Evolutionary conservation across 35 echinoderm and acorn worm species (phyloP), one percentile per base, ranked within the genome.

Genomic region (Stichopus chloronotus): DNA sequence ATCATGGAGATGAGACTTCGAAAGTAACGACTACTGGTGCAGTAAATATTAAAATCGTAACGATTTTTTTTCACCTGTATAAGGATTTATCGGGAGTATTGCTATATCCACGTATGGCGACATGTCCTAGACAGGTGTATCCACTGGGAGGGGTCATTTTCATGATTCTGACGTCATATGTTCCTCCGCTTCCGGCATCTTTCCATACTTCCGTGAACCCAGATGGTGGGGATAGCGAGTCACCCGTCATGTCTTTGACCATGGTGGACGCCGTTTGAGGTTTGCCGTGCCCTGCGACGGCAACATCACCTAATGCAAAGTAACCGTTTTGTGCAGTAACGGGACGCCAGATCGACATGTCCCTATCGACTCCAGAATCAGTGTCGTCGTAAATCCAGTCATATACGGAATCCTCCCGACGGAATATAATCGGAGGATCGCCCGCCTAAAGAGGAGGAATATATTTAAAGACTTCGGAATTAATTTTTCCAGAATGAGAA

Each of bases 201-300:
- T 81, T 81, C 78, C 78, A 81, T 9, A 81, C 21, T 55, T 81
- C 78, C 7, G 78, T 81, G 52, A 81, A 81, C 7, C 78, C 17
- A 7, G 8, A 8, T 81, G 78, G 78, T 5, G 7, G 8, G 24
- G 25, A 9, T 12, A 81, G 24, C 24, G 78, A 21, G 16, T 17
- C 78, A 9, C 17, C 78, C 9, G 24, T 81, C 17, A 81, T 12
- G 2, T 12, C 7, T 17, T 55, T 81, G 25, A 81, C 78, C 22
- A 81, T 52, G 8, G 52, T 22, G 7, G 78, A 8, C 13, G 24
- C 7, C 5, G 78, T 81, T 10, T n/a, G 1, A 43, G 78, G 78
- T 17, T 55, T 7, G 25, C 11, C 8, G 5, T 52, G 22, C 7
- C 52, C 7, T 8, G 53, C 23, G 22, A 43, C 22, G 4, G 78